Percentiles rank a stretch among this genome's conserved stretches.
These are phyloP conservation scores for Antheraea mylitta DNA, from an alignment of 1,140 invertebrate species.

Conservation along the genomic window DNA sequence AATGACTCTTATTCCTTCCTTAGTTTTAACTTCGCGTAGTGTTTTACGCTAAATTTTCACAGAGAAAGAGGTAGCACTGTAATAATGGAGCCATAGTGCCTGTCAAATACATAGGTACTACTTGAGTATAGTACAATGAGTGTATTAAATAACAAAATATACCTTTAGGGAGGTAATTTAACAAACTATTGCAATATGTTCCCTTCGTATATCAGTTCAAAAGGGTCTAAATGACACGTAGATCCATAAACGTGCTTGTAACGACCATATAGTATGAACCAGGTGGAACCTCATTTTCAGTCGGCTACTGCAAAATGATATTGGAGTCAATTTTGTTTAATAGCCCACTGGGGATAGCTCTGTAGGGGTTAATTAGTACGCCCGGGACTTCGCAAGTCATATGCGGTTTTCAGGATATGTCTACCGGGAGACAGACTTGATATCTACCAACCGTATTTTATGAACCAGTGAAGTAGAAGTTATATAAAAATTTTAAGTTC, in stretches of 20 bases:
- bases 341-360: slow-evolving; percentile 33
- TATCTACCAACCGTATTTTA: neutral
- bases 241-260: neutral
- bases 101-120: too few species aligned
- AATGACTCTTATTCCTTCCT: too few species aligned
- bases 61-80: too few species aligned
- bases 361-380: slow-evolving; percentile 48
- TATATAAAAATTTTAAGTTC: neutral
- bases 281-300: slow-evolving; percentile 38
- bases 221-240: neutral
- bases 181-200: neutral
- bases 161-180: neutral
- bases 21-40: too few species aligned
- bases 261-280: slow-evolving; percentile 13
- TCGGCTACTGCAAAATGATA: slow-evolving; percentile 40
- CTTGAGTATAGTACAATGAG: neutral
- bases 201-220: neutral
- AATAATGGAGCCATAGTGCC: too few species aligned
- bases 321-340: slow-evolving; percentile 52
- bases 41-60: too few species aligned
- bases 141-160: slow-evolving; percentile 1
- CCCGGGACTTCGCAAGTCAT: slow-evolving; percentile 41
- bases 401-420: slow-evolving; percentile 48
- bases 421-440: slow-evolving; percentile 24
- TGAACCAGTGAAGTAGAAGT: neutral